Evolutionary conservation across 2,888 invertebrate species (phyloP).

Genomic region (Alloscopus bannaensis): DNA sequence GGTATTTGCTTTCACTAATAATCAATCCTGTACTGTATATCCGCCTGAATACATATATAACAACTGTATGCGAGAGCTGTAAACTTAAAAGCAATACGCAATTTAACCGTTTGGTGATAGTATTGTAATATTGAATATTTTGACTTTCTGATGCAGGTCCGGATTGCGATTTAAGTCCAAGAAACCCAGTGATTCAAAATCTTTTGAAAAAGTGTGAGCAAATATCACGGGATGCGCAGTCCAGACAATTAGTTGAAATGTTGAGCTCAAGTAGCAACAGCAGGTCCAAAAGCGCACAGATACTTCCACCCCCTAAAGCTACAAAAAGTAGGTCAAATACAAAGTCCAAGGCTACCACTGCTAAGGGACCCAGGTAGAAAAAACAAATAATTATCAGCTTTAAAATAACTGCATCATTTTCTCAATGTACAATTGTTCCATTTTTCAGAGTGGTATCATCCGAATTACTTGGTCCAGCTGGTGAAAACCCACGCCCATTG

Average conservation of each 20-base stretch:
- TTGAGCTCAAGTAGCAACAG: slow-evolving; percentile 5
- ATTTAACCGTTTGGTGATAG: not conserved
- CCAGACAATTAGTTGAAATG: slow-evolving; percentile 34
- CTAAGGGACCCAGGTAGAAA: slow-evolving; percentile 22
- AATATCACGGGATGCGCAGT: slow-evolving; percentile 36
- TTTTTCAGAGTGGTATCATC: slow-evolving; percentile 39
- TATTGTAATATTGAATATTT: not conserved
- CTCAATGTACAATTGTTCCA: slow-evolving; percentile 3
- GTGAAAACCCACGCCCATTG: not conserved
- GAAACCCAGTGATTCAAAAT: slow-evolving; percentile 47
- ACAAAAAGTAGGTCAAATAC: slow-evolving; percentile 2
- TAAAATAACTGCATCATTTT: not conserved
- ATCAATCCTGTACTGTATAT: not conserved
- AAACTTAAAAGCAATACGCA: too few relatives aligned
- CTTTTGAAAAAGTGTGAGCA: slow-evolving; percentile 49
- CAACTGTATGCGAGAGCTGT: too few relatives aligned
- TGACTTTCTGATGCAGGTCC: slow-evolving; percentile 6
- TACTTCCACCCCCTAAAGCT: not conserved
- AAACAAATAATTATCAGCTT: too few relatives aligned
- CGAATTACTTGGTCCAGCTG: slow-evolving; percentile 2
- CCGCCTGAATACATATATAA: too few relatives aligned
- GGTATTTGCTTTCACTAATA: not conserved
- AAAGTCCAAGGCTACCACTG: slow-evolving; percentile 13
- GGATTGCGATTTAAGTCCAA: slow-evolving; percentile 31
- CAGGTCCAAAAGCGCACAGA: slow-evolving; percentile 22